Percentiles rank a stretch among this genome's conserved stretches.
Evolutionary conservation across 2,888 invertebrate species (phyloP).

Genomic region (Neuroscelio doddi): DNA sequence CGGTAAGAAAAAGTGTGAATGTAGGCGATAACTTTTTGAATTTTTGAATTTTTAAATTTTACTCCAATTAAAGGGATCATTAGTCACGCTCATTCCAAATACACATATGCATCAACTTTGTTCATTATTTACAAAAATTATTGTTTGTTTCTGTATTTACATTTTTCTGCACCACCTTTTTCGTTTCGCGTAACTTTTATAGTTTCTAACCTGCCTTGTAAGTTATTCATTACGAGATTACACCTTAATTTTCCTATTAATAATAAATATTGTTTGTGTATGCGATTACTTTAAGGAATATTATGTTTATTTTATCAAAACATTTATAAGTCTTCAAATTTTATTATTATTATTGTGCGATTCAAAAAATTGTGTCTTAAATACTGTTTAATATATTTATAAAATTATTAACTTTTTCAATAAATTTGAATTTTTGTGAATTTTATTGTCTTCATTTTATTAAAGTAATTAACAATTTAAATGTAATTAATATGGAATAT

Average conservation of each 20-base stretch:
- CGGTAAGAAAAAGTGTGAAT: constrained; percentile 10
- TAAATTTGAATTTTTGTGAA: too few relatives aligned
- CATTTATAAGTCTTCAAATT: too few relatives aligned
- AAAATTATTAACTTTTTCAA: too few relatives aligned
- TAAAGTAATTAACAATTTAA: too few relatives aligned
- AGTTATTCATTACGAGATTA: background rate
- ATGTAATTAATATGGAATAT: too few relatives aligned
- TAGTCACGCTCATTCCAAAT: constrained; percentile 1
- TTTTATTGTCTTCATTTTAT: too few relatives aligned
- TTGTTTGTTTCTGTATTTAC: background rate
- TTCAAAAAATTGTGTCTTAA: too few relatives aligned
- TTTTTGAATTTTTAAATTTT: constrained; percentile 70
- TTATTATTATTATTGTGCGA: too few relatives aligned
- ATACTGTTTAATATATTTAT: too few relatives aligned
- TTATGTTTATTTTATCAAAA: too few relatives aligned
- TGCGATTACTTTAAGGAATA: too few relatives aligned
- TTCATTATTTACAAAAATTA: background rate
- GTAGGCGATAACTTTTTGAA: constrained; percentile 58
- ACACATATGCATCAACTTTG: background rate
- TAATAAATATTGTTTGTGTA: constrained; percentile 1
- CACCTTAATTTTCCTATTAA: background rate
- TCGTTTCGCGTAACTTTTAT: constrained; percentile 23
- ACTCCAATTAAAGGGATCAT: constrained; percentile 38
- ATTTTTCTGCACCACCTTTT: constrained; percentile 7
- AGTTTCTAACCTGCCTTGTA: constrained; percentile 43